These are phyloP conservation scores for Idaea biselata DNA, from an alignment of 2,888 invertebrate genomes.

Conservation along the genomic window DNA sequence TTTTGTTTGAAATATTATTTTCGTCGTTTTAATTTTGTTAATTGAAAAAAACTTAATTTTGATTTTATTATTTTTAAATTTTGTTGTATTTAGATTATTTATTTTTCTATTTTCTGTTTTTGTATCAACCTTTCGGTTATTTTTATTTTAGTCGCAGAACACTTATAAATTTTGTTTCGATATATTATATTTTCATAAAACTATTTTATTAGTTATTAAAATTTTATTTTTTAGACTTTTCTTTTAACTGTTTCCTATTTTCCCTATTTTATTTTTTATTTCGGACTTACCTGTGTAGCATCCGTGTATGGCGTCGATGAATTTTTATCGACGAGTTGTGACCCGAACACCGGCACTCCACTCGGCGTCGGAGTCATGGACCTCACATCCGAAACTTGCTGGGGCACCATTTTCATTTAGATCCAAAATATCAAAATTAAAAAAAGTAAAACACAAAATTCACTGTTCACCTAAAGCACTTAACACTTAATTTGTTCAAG, in stretches of 20 bases:
- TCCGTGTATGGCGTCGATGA: conserved; percentile 98
- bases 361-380: conserved; percentile 82
- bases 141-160: background rate
- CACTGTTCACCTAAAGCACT: conserved; percentile 77
- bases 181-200: background rate
- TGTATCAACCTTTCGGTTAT: too few species aligned
- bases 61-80: background rate
- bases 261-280: conserved; percentile 16
- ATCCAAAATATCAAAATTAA: conserved; percentile 53
- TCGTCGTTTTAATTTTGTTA: conserved; percentile 7
- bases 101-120: conserved; percentile 11
- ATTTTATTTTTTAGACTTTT: background rate
- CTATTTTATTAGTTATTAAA: background rate
- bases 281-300: conserved; percentile 94
- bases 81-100: background rate
- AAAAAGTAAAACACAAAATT: conserved; percentile 60
- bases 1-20: background rate
- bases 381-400: conserved; percentile 82
- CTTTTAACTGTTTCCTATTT: conserved; percentile 7
- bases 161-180: too few species aligned
- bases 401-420: conserved; percentile 85
- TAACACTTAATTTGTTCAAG: conserved; percentile 47
- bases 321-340: conserved; percentile 93
- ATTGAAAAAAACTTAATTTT: conserved; percentile 17
- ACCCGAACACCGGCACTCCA: conserved; percentile 90